Conservation (phyloP, 2,797 vertebrate species). For the Ptychadena robeensis region DNA sequence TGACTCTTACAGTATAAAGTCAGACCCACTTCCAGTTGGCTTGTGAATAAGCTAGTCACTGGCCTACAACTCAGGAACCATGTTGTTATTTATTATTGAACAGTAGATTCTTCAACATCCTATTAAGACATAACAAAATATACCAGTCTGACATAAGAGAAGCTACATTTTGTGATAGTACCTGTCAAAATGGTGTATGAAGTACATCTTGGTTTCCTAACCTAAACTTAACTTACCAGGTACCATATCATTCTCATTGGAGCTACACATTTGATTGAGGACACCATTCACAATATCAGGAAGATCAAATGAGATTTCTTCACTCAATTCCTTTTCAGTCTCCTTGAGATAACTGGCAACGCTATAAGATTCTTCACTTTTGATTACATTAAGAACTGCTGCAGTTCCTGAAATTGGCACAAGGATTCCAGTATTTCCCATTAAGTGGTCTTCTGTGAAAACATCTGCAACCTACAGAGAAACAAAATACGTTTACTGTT, state of each 20-base stretch:
- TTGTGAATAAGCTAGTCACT: too few relatives aligned
- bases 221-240: constrained; percentile 7
- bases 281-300: constrained; percentile 81
- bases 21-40: too few relatives aligned
- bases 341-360: constrained; percentile 62
- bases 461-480: constrained; percentile 81
- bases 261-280: constrained; percentile 74
- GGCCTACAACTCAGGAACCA: too few relatives aligned
- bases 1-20: too few relatives aligned
- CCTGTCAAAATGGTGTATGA: neutral
- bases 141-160: too few relatives aligned
- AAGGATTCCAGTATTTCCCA: constrained; percentile 79
- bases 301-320: constrained; percentile 69
- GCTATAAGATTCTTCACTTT: constrained; percentile 61
- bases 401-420: constrained; percentile 78
- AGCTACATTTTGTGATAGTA: neutral
- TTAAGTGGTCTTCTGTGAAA: constrained; percentile 68
- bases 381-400: constrained; percentile 81
- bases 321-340: constrained; percentile 56
- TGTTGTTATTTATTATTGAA: too few relatives aligned
- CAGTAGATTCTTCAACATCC: too few relatives aligned
- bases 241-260: constrained; percentile 67
- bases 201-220: neutral
- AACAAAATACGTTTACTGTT: neutral
- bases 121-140: too few relatives aligned